Conservation (phyloP, 2,113 vertebrate species). For the Conger conger region DNA sequence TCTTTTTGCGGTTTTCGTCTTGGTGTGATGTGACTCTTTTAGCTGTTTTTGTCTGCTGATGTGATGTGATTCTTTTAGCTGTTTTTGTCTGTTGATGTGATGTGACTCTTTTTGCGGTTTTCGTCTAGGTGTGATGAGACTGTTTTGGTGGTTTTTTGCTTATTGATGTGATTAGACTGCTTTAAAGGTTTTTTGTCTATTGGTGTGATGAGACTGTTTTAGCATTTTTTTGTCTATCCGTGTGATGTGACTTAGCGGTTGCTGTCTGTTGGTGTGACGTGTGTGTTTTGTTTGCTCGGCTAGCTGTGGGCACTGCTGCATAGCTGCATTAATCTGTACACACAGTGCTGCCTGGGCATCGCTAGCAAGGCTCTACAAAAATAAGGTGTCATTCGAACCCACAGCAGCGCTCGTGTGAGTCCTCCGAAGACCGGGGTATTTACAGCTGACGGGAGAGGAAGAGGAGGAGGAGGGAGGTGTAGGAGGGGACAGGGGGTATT, state of each 20-base stretch:
- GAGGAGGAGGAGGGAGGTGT: conserved; percentile 21
- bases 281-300: too few relatives aligned
- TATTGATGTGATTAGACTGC: too few relatives aligned
- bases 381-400: conserved; percentile 66
- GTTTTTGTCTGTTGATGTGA: not conserved
- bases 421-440: conserved; percentile 54
- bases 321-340: conserved; percentile 40
- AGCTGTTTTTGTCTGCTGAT: too few relatives aligned
- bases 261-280: not conserved
- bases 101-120: too few relatives aligned
- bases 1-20: not conserved
- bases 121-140: not conserved
- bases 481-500: conserved; percentile 13
- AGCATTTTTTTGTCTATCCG: too few relatives aligned
- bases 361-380: conserved; percentile 67
- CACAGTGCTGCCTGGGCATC: conserved; percentile 53
- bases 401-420: conserved; percentile 43
- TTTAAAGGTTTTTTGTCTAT: too few relatives aligned
- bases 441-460: conserved; percentile 37
- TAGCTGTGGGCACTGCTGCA: not conserved
- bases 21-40: not conserved
- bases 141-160: too few relatives aligned
- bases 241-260: too few relatives aligned
- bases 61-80: too few relatives aligned
- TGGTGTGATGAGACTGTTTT: too few relatives aligned